These are phyloP conservation scores for Tachuris rubrigastra DNA, from an alignment of 2,113 vertebrate species.

Conservation along the genomic window DNA sequence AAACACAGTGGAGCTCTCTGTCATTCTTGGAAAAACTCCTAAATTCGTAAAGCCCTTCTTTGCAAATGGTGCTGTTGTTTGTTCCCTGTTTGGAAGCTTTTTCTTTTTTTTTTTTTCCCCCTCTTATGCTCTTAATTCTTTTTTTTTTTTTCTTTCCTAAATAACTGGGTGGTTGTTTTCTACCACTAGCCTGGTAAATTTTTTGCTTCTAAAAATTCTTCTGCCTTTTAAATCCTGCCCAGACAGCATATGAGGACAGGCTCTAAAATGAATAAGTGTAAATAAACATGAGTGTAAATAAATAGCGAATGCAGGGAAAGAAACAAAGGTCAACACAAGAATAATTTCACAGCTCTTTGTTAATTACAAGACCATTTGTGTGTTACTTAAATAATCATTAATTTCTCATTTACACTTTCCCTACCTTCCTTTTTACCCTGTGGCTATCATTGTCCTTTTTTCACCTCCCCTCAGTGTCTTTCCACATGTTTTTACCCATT, in stretches of 20 bases:
- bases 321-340: conserved; percentile 82
- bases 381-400: conserved; percentile 87
- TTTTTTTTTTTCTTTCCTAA: not conserved
- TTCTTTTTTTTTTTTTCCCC: not conserved
- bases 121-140: not conserved
- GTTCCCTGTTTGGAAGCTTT: not conserved
- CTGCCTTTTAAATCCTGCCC: not conserved
- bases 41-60: conserved; percentile 76
- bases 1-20: conserved; percentile 79
- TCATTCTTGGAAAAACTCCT: conserved; percentile 79
- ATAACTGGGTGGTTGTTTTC: not conserved
- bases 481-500: conserved; percentile 72
- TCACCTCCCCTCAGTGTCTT: conserved; percentile 76
- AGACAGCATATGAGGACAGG: conserved; percentile 10
- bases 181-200: not conserved
- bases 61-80: conserved; percentile 60
- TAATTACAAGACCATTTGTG: conserved; percentile 85
- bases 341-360: conserved; percentile 84
- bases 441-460: conserved; percentile 82
- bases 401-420: conserved; percentile 84
- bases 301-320: conserved; percentile 75
- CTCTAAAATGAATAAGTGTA: conserved; percentile 72
- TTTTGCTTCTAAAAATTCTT: not conserved
- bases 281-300: conserved; percentile 81
- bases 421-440: conserved; percentile 78